Base-by-base conservation (phyloP, 2,797 vertebrate genomes). In the Sebastolobus alascanus region DNA sequence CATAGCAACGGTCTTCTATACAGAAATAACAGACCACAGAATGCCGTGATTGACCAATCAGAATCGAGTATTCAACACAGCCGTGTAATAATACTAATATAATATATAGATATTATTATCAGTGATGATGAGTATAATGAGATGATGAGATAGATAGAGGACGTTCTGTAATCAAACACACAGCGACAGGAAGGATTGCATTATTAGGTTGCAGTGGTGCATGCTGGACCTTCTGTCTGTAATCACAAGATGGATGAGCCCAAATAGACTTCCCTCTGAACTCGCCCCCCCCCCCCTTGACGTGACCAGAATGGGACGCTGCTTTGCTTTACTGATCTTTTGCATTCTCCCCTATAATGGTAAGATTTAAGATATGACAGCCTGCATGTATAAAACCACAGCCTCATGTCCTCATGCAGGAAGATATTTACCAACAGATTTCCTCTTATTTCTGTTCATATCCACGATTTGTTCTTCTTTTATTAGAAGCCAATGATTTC, bases 221-320 rank as follows among this genome's bases (percentile, higher is more conserved):
- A 82, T 84, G 70, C 59, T 79, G 76, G 87, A 72, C 65, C 72
- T 52, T 87, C 76, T 84, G 82, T 92, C 70, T 84, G 86, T 60
- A 52, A 94, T 93, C 91, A 91, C 82, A 92, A 94, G 93, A 95
- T 94, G 90, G 92, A 94, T 93, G 92, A 92, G 75, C 74, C 87
- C 74, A 92, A 90, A 94, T 83, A 87, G 90, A 92, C 90, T 92
- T 90, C 92, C 92, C 86, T 83, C 83, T 75, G 84, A 71, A 80
- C 69, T 79, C 52, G 9, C n/a, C n/a, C n/a, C n/a, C n/a, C n/a
- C n/a, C 46, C 73, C 46, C 37, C 52, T 63, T 67, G 33, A 83
- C 60, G 68, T 84, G 79, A 77, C 27, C 56, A 55, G 73, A 79
- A 77, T 70, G 8, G 43, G 6, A 59, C 56, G 1, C 7, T 8